Evolutionary conservation across 2,888 invertebrate species (phyloP).

Genomic region (Pantelozetes paolii): DNA sequence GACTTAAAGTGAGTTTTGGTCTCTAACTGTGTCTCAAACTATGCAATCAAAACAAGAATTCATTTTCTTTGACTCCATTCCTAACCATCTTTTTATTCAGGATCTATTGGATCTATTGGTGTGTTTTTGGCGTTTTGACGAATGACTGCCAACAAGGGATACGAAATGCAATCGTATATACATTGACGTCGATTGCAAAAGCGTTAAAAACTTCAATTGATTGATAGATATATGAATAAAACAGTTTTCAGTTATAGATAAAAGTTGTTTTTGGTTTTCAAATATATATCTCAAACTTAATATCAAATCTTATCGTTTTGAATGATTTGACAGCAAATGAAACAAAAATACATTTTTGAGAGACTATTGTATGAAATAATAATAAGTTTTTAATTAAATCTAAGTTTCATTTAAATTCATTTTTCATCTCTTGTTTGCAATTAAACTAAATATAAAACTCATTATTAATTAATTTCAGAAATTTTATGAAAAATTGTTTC

Average conservation of each 20-base stretch:
- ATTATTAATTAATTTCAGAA: no score
- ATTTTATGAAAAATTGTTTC: no score
- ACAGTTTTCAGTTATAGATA: no score
- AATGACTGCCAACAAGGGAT: constrained; percentile 18
- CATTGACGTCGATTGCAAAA: not conserved
- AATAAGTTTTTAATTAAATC: no score
- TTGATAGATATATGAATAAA: not conserved
- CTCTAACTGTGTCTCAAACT: no score
- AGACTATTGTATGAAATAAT: no score
- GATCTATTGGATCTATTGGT: not conserved
- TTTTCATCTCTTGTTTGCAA: no score
- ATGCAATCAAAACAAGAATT: not conserved
- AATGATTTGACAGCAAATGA: no score
- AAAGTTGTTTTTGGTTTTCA: not conserved
- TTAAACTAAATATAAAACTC: no score
- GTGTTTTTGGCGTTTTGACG: constrained; percentile 15
- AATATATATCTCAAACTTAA: not conserved
- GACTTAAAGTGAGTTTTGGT: not conserved
- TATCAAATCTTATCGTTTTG: no score
- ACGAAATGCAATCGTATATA: not conserved
- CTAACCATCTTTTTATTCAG: not conserved
- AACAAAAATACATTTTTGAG: no score
- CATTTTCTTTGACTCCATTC: not conserved
- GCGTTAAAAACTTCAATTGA: constrained; percentile 7
- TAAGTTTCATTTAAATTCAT: no score